phyloP scores from a whole-genome alignment of 1,140 invertebrate species.

The Phenacoccus solenopsis region DNA sequence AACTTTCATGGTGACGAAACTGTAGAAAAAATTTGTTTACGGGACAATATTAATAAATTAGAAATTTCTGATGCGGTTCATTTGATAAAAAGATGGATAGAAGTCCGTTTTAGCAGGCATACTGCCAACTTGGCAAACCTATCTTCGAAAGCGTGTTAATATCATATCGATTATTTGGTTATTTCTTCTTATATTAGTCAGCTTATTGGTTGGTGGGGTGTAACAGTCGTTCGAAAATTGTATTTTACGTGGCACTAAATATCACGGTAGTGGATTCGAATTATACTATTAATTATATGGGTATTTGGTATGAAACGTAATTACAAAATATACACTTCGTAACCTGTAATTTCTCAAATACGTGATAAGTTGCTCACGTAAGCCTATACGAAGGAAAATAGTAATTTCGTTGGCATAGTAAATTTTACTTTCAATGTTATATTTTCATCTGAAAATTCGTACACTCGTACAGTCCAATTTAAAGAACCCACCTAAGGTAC shows the following conservation, averaged over 20 bases:
- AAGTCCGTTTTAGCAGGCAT: background rate
- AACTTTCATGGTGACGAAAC: no score
- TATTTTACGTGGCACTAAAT: no score
- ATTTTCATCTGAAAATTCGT: background rate
- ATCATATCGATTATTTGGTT: background rate
- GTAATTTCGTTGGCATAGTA: no score
- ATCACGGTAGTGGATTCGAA: no score
- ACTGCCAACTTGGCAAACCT: background rate
- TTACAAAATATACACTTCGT: no score
- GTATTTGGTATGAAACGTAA: no score
- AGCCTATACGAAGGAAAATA: no score
- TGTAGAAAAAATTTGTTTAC: background rate
- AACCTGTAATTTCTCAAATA: no score
- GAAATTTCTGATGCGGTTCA: background rate
- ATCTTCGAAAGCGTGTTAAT: background rate
- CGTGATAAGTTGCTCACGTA: no score
- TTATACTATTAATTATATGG: no score
- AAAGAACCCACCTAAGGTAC: background rate
- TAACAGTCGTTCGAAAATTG: background rate
- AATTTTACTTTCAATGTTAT: no score
- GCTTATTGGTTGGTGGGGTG: background rate
- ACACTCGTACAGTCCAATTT: background rate
- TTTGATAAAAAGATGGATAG: constrained; percentile 3
- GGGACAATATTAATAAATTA: background rate
- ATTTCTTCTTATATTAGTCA: background rate